Percentiles rank a stretch among this genome's conserved stretches.
Conservation (phyloP, 2,113 vertebrate species). For the Oryzias curvinotus region DNA sequence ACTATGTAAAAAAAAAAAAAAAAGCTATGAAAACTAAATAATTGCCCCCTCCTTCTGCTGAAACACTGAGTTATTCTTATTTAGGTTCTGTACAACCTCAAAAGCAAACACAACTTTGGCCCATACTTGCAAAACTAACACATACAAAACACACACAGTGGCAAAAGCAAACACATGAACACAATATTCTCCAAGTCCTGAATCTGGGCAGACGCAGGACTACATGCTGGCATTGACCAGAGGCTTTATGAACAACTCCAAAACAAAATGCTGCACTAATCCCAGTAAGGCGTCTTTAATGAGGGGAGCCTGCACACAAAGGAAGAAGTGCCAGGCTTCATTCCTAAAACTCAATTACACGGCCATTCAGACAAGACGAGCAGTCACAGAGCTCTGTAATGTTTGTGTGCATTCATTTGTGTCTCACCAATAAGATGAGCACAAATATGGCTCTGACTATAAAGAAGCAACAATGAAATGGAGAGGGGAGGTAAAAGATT, state of each 20-base stretch:
- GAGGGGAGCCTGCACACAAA: conserved; percentile 53
- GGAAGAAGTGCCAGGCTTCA: conserved; percentile 46
- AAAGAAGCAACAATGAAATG: conserved; percentile 22
- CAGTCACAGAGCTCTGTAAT: conserved; percentile 26
- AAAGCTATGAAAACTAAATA: too few species aligned
- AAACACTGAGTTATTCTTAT: too few species aligned
- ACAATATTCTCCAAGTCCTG: conserved; percentile 28
- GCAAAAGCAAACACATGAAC: conserved; percentile 1
- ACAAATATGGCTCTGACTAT: conserved; percentile 19
- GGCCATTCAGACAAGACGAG: conserved; percentile 51
- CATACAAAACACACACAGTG: neutral
- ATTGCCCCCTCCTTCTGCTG: too few species aligned
- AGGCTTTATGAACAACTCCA: conserved; percentile 51
- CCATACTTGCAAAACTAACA: neutral
- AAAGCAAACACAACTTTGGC: neutral
- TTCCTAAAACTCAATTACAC: conserved; percentile 66
- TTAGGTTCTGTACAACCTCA: too few species aligned
- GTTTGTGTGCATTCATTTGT: conserved; percentile 26
- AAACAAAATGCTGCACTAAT: conserved; percentile 70
- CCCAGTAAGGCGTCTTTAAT: conserved; percentile 71
- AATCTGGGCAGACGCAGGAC: conserved; percentile 36
- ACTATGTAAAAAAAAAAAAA: too few species aligned
- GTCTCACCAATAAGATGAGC: neutral
- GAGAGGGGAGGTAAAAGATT: conserved; percentile 20
- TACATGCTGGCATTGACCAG: conserved; percentile 54